These are phyloP conservation scores for Cyprinus carpio DNA, from an alignment of 2,113 vertebrate species.

Conservation along the genomic window DNA sequence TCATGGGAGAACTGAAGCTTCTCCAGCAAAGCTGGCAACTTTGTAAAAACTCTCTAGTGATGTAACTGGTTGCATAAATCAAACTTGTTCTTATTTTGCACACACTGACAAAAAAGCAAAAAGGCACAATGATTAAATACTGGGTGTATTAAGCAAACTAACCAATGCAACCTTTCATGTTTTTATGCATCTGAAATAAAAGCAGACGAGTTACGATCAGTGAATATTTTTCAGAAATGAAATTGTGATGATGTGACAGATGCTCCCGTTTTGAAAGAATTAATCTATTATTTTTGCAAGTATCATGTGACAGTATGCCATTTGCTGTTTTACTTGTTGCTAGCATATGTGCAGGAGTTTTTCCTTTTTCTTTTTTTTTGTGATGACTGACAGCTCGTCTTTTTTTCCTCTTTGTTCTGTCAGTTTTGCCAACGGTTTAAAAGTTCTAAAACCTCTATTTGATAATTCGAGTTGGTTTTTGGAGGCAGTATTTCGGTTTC, in stretches of 20 bases:
- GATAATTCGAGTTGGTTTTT: constrained; percentile 18
- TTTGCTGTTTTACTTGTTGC: background rate
- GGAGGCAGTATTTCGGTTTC: constrained; percentile 29
- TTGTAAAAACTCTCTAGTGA: background rate
- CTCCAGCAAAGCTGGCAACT: background rate
- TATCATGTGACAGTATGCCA: constrained; percentile 3
- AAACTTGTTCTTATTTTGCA: background rate
- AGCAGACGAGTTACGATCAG: background rate
- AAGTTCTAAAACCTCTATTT: constrained; percentile 41
- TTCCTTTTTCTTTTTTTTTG: background rate
- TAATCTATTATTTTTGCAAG: constrained; percentile 18
- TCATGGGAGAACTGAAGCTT: background rate
- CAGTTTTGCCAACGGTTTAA: constrained; percentile 24
- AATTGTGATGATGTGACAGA: constrained; percentile 19
- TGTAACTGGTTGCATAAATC: background rate
- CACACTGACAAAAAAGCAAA: constrained; percentile 6
- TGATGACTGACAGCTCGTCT: constrained; percentile 24
- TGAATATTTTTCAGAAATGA: background rate
- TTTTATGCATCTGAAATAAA: background rate
- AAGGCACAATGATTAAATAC: background rate
- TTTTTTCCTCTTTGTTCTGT: constrained; percentile 25
- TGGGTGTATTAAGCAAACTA: background rate
- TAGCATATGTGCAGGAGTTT: constrained; percentile 9
- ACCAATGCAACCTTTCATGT: background rate
- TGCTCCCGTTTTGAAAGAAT: background rate